Conservation (phyloP, 2,888 invertebrate genomes). For the Lingula anatina region DNA sequence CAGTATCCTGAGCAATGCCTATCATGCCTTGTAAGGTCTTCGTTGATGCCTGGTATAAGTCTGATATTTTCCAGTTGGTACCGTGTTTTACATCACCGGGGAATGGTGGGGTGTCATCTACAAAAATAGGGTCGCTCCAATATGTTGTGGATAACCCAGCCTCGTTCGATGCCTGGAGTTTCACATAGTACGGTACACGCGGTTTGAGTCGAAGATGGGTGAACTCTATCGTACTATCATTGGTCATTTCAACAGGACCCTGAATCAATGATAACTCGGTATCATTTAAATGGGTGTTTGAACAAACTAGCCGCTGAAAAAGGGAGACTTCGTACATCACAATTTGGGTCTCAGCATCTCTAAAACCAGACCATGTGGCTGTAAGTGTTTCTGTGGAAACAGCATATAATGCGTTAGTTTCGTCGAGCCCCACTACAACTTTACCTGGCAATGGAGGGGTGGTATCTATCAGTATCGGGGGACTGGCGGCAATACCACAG, state of each 20-base stretch:
- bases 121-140: background rate
- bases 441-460: too few relatives aligned
- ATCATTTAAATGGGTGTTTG: too few relatives aligned
- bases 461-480: background rate
- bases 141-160: constrained; percentile 5
- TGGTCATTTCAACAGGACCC: background rate
- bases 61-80: constrained; percentile 3
- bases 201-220: constrained; percentile 2
- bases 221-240: constrained; percentile 4
- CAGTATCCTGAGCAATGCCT: constrained; percentile 5
- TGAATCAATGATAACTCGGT: too few relatives aligned
- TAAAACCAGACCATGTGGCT: constrained; percentile 1
- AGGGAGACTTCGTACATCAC: background rate
- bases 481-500: background rate
- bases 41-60: constrained; percentile 4
- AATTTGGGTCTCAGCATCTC: constrained; percentile 3
- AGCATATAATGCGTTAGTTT: constrained; percentile 11
- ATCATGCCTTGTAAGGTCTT: background rate
- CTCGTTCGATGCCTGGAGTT: constrained; percentile 5
- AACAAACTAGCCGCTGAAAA: too few relatives aligned
- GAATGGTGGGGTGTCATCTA: constrained; percentile 5
- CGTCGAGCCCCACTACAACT: too few relatives aligned
- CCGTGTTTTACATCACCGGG: constrained; percentile 8
- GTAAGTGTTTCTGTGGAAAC: constrained; percentile 6
- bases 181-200: constrained; percentile 3